A percentile compares a stretch with the other conserved stretches of the same genome.
phyloP scores from a whole-genome alignment of 1,140 invertebrate species.

The Danaus melanippus region DNA sequence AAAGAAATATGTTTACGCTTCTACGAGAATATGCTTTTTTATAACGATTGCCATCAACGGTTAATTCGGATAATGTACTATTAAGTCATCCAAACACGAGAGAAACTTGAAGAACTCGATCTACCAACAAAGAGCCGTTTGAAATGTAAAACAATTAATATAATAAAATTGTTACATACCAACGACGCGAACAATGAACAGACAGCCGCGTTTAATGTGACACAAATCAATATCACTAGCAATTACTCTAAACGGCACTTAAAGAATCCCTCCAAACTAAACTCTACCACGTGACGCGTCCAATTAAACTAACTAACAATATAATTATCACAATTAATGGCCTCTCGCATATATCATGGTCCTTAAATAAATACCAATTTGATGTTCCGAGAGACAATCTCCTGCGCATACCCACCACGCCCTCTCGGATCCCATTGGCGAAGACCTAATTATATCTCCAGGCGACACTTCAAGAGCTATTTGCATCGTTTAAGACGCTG shows the following conservation, averaged over 20 bases:
- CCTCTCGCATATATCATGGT: constrained; percentile 52
- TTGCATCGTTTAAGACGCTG: constrained; percentile 55
- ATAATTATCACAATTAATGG: constrained; percentile 70
- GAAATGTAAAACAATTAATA: no score
- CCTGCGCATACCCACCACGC: constrained; percentile 47
- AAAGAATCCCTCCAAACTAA: constrained; percentile 14
- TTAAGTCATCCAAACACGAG: no score
- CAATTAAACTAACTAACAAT: constrained; percentile 65
- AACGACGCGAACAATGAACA: constrained; percentile 4
- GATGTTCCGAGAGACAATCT: constrained; percentile 36
- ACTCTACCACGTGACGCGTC: constrained; percentile 48
- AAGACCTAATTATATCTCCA: constrained; percentile 62
- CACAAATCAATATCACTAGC: constrained; percentile 25
- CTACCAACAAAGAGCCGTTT: no score
- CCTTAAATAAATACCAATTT: constrained; percentile 57
- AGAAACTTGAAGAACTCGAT: no score
- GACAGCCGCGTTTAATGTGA: constrained; percentile 11
- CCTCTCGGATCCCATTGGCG: constrained; percentile 52
- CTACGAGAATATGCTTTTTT: no score
- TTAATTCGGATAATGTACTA: no score
- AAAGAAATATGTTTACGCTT: no score
- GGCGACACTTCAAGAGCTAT: constrained; percentile 49
- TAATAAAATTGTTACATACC: no score
- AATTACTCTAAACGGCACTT: constrained; percentile 19
- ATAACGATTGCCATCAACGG: no score